Percentiles rank a stretch among this genome's conserved stretches.
Evolutionary conservation across 2,797 vertebrate genomes (phyloP).

Genomic region (Gobionotothen gibberifrons): DNA sequence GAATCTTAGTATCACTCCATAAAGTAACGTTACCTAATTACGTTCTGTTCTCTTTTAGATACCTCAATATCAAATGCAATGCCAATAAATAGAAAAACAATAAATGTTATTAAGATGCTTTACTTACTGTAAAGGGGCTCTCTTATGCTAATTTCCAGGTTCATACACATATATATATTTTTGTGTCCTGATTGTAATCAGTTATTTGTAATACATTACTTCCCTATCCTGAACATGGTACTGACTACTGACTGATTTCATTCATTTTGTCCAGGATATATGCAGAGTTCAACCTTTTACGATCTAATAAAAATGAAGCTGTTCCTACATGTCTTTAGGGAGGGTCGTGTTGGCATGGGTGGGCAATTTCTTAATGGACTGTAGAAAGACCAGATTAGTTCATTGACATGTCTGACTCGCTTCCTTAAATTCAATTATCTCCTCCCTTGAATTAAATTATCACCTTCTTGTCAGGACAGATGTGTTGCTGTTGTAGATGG

Average conservation of each 20-base stretch:
- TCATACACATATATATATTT: no score
- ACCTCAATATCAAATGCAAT: no score
- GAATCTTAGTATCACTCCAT: no score
- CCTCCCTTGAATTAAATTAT: constrained; percentile 67
- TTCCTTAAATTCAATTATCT: constrained; percentile 77
- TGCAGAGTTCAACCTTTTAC: constrained; percentile 37
- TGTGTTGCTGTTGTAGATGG: constrained; percentile 47
- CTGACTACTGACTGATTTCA: constrained; percentile 10
- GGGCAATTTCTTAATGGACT: constrained; percentile 78
- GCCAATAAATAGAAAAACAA: no score
- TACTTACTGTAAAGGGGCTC: no score
- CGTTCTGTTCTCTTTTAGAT: no score
- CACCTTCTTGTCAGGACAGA: constrained; percentile 69
- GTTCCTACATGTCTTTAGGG: constrained; percentile 54
- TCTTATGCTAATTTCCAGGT: no score
- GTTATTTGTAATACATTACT: no score
- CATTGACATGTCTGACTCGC: constrained; percentile 75
- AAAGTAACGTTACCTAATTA: no score
- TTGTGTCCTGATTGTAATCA: no score
- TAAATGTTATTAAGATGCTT: no score
- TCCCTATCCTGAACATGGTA: neutral
- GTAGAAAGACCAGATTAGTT: constrained; percentile 78
- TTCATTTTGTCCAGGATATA: constrained; percentile 19
- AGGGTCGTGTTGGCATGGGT: constrained; percentile 61
- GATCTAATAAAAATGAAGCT: constrained; percentile 43